Percentiles rank a stretch among this genome's conserved stretches.
Evolutionary conservation across 2,888 invertebrate species (phyloP).

Genomic region (Polymixis flavicincta): DNA sequence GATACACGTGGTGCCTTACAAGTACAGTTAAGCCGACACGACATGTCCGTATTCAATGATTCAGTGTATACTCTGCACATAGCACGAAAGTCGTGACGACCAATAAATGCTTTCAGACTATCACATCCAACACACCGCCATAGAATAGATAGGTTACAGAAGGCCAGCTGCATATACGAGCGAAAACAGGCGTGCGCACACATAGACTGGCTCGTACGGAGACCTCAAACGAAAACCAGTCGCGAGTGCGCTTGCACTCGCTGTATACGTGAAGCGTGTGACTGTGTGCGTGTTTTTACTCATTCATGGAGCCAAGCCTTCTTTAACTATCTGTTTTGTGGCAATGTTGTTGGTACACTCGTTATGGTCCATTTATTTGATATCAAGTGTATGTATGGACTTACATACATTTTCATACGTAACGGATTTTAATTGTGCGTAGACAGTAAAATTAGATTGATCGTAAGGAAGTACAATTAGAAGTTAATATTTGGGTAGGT

Average conservation of each 20-base stretch:
- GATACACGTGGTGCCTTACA: slow-evolving; percentile 63
- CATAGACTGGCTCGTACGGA: neutral
- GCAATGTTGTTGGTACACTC: slow-evolving; percentile 54
- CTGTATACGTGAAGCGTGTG: neutral
- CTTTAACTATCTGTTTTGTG: neutral
- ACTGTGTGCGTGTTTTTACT: slow-evolving; percentile 10
- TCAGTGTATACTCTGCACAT: slow-evolving; percentile 69
- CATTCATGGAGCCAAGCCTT: neutral
- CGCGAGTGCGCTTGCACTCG: neutral
- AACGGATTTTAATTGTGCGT: slow-evolving; percentile 55
- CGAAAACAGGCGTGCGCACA: neutral
- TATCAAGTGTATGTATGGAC: slow-evolving; percentile 55
- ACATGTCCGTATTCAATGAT: slow-evolving; percentile 64
- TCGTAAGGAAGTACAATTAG: slow-evolving; percentile 36
- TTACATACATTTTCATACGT: slow-evolving; percentile 50
- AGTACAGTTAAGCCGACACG: slow-evolving; percentile 65
- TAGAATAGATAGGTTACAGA: slow-evolving; percentile 6
- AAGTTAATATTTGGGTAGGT: slow-evolving; percentile 31
- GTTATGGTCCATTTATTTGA: slow-evolving; percentile 73
- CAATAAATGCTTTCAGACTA: slow-evolving; percentile 78
- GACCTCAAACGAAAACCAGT: neutral
- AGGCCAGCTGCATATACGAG: neutral
- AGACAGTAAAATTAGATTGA: slow-evolving; percentile 44
- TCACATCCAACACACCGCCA: slow-evolving; percentile 37
- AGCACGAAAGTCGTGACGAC: slow-evolving; percentile 83